These are phyloP conservation scores for Aramus guarauna DNA, from an alignment of 2,113 vertebrate species.

Conservation along the genomic window DNA sequence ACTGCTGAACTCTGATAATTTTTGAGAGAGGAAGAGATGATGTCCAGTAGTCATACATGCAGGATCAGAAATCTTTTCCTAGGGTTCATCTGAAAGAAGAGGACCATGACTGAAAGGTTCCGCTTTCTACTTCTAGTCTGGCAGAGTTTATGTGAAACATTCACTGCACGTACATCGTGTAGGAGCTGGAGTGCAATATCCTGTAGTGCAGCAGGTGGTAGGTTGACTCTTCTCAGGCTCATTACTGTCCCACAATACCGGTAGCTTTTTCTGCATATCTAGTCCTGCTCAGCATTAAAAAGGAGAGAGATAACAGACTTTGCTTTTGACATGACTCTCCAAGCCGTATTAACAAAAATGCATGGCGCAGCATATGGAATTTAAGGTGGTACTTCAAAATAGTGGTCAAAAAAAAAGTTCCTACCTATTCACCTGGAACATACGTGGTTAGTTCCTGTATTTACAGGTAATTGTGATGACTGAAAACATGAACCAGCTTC, in stretches of 20 bases:
- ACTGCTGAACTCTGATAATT: background rate
- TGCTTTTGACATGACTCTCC: background rate
- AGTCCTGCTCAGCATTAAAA: background rate
- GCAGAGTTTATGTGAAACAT: background rate
- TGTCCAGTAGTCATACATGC: background rate
- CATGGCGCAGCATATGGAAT: background rate
- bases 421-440: background rate
- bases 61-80: background rate
- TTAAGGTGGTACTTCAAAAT: background rate
- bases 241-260: background rate
- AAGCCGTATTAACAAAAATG: background rate
- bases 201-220: background rate
- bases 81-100: background rate
- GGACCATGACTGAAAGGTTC: background rate
- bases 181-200: background rate
- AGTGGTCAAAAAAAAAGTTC: background rate
- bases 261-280: background rate
- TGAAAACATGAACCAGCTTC: background rate
- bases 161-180: background rate
- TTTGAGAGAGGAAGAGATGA: background rate
- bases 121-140: background rate
- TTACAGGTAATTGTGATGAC: background rate
- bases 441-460: background rate
- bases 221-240: background rate
- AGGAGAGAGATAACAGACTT: background rate